Evolutionary conservation across 1,140 invertebrate species (phyloP).

Genomic region (Heterodera carotae): DNA sequence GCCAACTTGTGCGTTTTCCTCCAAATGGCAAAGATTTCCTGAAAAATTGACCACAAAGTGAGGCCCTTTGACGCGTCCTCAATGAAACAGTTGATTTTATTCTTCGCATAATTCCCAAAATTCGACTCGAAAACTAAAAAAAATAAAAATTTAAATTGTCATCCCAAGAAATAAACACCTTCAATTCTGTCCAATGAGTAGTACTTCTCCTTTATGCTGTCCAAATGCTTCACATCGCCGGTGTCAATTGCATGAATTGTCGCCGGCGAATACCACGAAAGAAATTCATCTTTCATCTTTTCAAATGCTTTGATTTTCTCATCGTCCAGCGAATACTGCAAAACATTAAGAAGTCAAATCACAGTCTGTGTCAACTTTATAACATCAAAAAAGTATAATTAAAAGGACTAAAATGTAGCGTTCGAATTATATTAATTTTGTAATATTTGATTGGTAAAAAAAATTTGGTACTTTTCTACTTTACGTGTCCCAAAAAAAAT

Average conservation of each 20-base stretch:
- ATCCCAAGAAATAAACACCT: constrained; percentile 21
- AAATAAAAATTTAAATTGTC: constrained; percentile 8
- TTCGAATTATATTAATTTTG: no score
- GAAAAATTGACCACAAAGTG: constrained; percentile 43
- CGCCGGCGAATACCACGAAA: constrained; percentile 53
- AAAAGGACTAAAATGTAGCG: no score
- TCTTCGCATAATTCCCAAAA: constrained; percentile 49
- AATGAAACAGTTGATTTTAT: constrained; percentile 50
- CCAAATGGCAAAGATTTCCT: constrained; percentile 55
- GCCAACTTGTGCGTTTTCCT: constrained; percentile 38
- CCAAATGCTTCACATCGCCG: constrained; percentile 46
- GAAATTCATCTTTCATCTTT: constrained; percentile 49
- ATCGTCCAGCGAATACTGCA: constrained; percentile 32
- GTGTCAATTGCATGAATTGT: constrained; percentile 53
- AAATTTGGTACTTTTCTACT: no score
- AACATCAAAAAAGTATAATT: constrained; percentile 15
- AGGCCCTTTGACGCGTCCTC: constrained; percentile 38
- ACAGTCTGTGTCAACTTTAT: neutral
- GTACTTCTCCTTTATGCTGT: constrained; percentile 48
- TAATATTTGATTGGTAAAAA: no score
- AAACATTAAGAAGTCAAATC: constrained; percentile 26
- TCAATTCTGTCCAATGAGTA: constrained; percentile 34
- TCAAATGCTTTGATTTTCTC: constrained; percentile 44
- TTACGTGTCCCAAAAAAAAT: no score
- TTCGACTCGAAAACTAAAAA: constrained; percentile 48